Evolutionary conservation across 1,140 invertebrate genomes (phyloP).

Genomic region (Sycobia sp.): DNA sequence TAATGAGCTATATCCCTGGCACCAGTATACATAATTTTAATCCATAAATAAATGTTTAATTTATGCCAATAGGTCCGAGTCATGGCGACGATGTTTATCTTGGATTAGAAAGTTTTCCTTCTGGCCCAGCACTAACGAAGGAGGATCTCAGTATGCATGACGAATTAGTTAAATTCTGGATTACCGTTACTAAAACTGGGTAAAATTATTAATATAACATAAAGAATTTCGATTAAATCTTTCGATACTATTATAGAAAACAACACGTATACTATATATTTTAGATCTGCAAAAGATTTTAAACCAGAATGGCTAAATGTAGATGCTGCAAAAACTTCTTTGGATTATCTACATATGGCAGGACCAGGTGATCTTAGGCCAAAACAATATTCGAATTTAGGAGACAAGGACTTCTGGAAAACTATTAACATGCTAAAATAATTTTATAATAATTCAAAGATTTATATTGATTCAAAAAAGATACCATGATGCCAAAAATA

Average conservation of each 20-base stretch:
- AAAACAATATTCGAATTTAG: neutral
- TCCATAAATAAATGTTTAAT: neutral
- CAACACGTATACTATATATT: neutral
- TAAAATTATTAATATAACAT: neutral
- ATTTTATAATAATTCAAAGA: too few species aligned
- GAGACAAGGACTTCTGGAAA: neutral
- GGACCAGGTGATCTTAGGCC: constrained; percentile 2
- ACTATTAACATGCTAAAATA: too few species aligned
- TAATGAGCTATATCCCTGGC: too few species aligned
- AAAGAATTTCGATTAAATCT: neutral
- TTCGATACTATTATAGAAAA: neutral
- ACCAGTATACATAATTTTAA: too few species aligned
- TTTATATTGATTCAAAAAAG: too few species aligned
- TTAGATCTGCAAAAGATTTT: constrained; percentile 4
- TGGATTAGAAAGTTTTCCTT: neutral
- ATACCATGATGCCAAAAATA: too few species aligned
- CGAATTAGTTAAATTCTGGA: constrained; percentile 1
- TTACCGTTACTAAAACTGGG: neutral
- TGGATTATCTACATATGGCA: neutral
- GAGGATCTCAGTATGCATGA: constrained; percentile 4
- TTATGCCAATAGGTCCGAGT: neutral
- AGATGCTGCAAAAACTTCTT: neutral
- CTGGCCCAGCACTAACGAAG: neutral
- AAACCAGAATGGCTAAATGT: constrained; percentile 2
- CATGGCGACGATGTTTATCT: constrained; percentile 6